Conservation (phyloP, 2,888 invertebrate species). For the Conchocele bisecta region DNA sequence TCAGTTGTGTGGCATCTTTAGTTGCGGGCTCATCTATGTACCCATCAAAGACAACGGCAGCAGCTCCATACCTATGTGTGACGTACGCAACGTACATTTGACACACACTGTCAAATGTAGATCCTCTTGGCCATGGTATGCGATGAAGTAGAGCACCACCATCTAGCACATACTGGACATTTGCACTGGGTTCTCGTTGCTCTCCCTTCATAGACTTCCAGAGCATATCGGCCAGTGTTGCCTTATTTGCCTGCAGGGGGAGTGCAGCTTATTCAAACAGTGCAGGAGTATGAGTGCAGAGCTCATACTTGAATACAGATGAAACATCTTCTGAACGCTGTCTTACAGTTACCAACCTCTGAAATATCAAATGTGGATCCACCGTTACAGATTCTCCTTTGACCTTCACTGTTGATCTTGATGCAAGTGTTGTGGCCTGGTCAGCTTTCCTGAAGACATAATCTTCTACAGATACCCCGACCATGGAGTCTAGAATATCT, state of each 20-base stretch:
- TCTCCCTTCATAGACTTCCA: too few relatives aligned
- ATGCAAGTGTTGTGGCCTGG: conserved; percentile 29
- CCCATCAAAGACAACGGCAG: conserved; percentile 64
- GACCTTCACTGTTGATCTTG: conserved; percentile 20
- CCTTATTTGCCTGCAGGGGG: background rate
- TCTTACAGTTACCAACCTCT: conserved; percentile 9
- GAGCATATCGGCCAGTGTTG: conserved; percentile 18
- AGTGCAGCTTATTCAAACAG: background rate
- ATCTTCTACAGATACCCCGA: conserved; percentile 11
- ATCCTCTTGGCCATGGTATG: conserved; percentile 51
- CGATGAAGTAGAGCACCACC: conserved; percentile 61
- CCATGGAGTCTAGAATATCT: conserved; percentile 24
- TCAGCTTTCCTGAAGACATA: conserved; percentile 20
- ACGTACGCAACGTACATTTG: conserved; percentile 37
- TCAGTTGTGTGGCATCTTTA: conserved; percentile 61
- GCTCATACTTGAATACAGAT: background rate
- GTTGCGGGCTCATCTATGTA: conserved; percentile 55
- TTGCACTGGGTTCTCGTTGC: too few relatives aligned
- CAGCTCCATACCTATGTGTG: conserved; percentile 41
- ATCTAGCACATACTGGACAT: conserved; percentile 48
- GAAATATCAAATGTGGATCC: conserved; percentile 42
- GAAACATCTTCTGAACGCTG: background rate
- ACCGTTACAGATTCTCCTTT: conserved; percentile 27
- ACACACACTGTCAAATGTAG: conserved; percentile 50
- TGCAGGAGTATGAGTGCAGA: background rate